A percentile compares a stretch with the other conserved stretches of the same genome.
phyloP scores from a whole-genome alignment of 2,888 invertebrate genomes.

The Acronicta aceris region DNA sequence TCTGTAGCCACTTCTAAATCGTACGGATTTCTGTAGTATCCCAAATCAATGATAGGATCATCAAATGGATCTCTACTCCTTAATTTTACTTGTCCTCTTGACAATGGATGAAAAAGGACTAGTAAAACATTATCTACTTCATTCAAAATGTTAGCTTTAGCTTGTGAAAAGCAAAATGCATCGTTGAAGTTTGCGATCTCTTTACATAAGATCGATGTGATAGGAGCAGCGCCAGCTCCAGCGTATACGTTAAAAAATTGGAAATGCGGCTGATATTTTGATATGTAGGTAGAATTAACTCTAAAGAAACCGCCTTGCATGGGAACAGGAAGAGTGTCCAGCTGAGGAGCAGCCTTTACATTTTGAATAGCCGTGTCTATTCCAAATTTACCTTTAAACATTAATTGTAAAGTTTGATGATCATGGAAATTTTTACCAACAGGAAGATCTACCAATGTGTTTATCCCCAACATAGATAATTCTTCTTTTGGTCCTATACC shows the following conservation, averaged over 20 bases:
- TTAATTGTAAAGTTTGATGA: conserved; percentile 67
- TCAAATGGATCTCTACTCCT: conserved; percentile 71
- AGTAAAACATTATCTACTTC: conserved; percentile 69
- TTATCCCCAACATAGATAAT: conserved; percentile 66
- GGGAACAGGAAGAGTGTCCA: conserved; percentile 70
- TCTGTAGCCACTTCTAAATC: conserved; percentile 66
- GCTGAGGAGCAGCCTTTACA: conserved; percentile 58
- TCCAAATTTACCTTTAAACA: conserved; percentile 70
- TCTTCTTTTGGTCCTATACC: conserved; percentile 76
- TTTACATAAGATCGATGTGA: conserved; percentile 63
- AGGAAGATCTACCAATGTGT: conserved; percentile 72
- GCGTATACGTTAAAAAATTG: conserved; percentile 76
- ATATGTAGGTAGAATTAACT: conserved; percentile 53
- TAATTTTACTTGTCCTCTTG: conserved; percentile 74
- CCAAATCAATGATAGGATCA: conserved; percentile 75
- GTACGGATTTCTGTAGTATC: conserved; percentile 68
- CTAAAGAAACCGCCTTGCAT: conserved; percentile 72
- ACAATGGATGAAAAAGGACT: conserved; percentile 73
- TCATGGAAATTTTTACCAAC: conserved; percentile 81
- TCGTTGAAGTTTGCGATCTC: conserved; percentile 61
- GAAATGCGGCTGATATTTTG: conserved; percentile 66
- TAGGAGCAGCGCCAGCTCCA: conserved; percentile 71
- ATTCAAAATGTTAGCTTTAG: conserved; percentile 64
- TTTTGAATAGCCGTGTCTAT: conserved; percentile 72
- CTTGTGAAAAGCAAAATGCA: conserved; percentile 66